These are phyloP conservation scores for Morphnarchus princeps DNA, from an alignment of 2,113 vertebrate genomes.

Conservation along the genomic window DNA sequence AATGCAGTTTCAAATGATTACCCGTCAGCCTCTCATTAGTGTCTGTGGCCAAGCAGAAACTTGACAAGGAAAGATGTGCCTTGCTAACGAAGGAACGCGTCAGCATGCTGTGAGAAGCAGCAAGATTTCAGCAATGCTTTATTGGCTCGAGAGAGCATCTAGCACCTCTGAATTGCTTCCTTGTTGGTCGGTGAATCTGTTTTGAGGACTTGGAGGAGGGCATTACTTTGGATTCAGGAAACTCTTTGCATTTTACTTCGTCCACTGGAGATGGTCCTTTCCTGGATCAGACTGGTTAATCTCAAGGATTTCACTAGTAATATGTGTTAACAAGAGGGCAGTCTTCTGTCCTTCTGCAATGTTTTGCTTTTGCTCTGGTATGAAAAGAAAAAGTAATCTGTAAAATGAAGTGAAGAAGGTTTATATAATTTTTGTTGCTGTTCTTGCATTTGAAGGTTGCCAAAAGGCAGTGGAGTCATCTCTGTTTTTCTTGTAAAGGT, in stretches of 20 bases:
- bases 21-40: neutral
- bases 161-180: neutral
- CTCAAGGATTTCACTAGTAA: neutral
- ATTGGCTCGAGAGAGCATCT: accelerated
- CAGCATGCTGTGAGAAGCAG: neutral
- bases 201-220: neutral
- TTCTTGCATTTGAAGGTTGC: neutral
- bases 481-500: neutral
- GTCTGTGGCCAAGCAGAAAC: neutral
- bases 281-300: neutral
- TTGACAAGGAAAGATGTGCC: neutral
- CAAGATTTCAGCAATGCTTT: neutral
- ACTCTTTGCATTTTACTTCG: neutral
- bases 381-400: neutral
- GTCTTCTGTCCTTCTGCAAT: neutral
- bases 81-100: neutral
- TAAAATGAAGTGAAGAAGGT: neutral
- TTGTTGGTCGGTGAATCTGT: neutral
- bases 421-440: neutral
- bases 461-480: neutral
- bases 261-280: neutral
- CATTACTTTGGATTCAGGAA: neutral
- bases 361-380: neutral
- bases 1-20: slow-evolving; percentile 15
- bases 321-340: neutral